Percentiles rank a stretch among this genome's conserved stretches.
Evolutionary conservation across 2,888 invertebrate genomes (phyloP).

Genomic region (Oligia strigilis): DNA sequence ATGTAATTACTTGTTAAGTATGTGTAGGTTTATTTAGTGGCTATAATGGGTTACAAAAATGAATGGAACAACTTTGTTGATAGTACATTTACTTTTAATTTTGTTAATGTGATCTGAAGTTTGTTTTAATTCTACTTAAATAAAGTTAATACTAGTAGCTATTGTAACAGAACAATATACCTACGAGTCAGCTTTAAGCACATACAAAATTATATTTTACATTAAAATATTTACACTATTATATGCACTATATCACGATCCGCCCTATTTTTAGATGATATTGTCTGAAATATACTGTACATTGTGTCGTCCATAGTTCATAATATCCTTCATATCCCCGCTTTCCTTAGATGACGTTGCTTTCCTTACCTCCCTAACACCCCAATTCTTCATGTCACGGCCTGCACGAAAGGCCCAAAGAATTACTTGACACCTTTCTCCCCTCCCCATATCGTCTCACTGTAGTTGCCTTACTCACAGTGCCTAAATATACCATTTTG

Average conservation of each 20-base stretch:
- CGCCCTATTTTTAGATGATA: constrained; percentile 87
- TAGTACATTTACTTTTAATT: constrained; percentile 79
- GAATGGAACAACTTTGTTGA: constrained; percentile 79
- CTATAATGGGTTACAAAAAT: constrained; percentile 77
- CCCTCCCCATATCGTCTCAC: constrained; percentile 91
- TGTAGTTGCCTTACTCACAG: constrained; percentile 96
- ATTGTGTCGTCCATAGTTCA: constrained; percentile 70
- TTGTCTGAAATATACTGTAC: constrained; percentile 71
- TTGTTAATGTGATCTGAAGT: constrained; percentile 90
- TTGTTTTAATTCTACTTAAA: constrained; percentile 71
- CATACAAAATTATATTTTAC: constrained; percentile 81
- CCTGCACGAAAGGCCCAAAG: constrained; percentile 19
- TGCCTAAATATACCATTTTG: constrained; percentile 92
- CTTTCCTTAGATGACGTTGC: constrained; percentile 48
- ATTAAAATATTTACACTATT: constrained; percentile 74
- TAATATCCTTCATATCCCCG: constrained; percentile 60
- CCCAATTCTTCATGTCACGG: constrained; percentile 8
- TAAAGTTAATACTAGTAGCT: constrained; percentile 67
- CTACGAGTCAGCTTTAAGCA: constrained; percentile 82
- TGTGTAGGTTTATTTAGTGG: constrained; percentile 82
- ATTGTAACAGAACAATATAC: constrained; percentile 72
- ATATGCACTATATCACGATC: constrained; percentile 87
- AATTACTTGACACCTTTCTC: constrained; percentile 44
- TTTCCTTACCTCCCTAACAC: constrained; percentile 10
- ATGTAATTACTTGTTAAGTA: constrained; percentile 83